phyloP scores from a whole-genome alignment of 2,888 invertebrate genomes.

The Oxycera nigricornis region DNA sequence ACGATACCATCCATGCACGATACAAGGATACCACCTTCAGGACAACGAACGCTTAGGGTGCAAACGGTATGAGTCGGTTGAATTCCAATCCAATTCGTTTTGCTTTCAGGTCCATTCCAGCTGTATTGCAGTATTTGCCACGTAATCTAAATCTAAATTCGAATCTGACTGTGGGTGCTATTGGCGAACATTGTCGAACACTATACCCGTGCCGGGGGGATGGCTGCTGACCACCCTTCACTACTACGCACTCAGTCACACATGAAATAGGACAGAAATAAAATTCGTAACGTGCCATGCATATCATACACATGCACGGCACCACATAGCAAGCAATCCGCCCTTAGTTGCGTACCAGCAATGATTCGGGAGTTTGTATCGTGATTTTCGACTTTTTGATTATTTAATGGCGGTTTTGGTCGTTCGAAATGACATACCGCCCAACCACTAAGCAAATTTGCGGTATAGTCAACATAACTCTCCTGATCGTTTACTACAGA shows the following conservation, averaged over 20 bases:
- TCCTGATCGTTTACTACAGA: neutral
- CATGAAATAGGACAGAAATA: neutral
- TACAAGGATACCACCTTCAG: too few relatives aligned
- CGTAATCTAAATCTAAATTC: conserved; percentile 2
- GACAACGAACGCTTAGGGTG: too few relatives aligned
- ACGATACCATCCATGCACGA: neutral
- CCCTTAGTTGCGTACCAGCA: neutral
- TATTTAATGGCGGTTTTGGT: conserved; percentile 31
- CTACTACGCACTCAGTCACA: neutral
- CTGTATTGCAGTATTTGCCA: too few relatives aligned
- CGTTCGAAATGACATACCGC: conserved; percentile 12
- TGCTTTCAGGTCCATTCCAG: neutral
- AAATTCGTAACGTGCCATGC: neutral
- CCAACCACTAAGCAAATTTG: conserved; percentile 31
- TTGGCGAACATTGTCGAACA: neutral
- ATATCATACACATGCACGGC: neutral
- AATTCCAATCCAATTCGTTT: conserved; percentile 20
- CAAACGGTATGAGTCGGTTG: neutral
- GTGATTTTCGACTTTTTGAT: conserved; percentile 28
- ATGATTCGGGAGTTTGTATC: conserved; percentile 14
- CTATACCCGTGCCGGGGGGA: neutral
- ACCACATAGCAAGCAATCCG: neutral
- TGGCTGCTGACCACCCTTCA: neutral
- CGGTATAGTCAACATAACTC: conserved; percentile 22
- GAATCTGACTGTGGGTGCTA: neutral